Evolutionary conservation across 2,888 invertebrate genomes (phyloP).

Genomic region (Sminthurides aquaticus): DNA sequence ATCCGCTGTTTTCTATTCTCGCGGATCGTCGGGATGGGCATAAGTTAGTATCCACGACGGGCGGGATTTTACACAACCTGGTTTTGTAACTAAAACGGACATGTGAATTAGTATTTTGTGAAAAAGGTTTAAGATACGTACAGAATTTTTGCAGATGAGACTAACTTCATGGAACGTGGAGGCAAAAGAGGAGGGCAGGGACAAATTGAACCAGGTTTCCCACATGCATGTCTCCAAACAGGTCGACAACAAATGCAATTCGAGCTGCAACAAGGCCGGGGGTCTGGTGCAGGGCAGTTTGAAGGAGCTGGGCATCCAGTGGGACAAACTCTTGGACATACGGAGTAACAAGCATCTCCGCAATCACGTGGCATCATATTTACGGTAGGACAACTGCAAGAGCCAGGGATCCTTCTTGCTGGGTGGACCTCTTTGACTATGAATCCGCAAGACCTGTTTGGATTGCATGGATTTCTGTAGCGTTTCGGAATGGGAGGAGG

Average conservation of each 20-base stretch:
- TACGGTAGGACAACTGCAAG: background rate
- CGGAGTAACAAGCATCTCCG: no score
- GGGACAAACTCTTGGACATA: no score
- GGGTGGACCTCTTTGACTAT: slow-evolving; percentile 17
- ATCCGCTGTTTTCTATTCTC: slow-evolving; percentile 7
- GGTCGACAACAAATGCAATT: background rate
- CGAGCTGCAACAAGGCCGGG: no score
- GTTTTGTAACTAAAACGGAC: slow-evolving; percentile 18
- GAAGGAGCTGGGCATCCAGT: background rate
- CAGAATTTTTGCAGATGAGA: no score
- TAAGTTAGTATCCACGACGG: slow-evolving; percentile 13
- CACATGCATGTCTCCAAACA: background rate
- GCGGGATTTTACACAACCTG: slow-evolving; percentile 11
- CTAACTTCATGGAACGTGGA: no score
- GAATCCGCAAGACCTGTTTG: slow-evolving; percentile 13
- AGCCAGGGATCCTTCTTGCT: background rate
- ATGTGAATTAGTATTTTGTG: no score
- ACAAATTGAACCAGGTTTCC: background rate
- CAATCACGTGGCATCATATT: no score
- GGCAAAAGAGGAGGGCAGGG: background rate
- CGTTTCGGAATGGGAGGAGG: slow-evolving; percentile 3
- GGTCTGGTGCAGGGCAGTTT: background rate
- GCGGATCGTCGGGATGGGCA: slow-evolving; percentile 12
- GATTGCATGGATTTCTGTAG: slow-evolving; percentile 9
- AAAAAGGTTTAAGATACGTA: no score